Percentiles rank a stretch among this genome's conserved stretches.
These are phyloP conservation scores for Phoxinus dragarum DNA, from an alignment of 2,797 vertebrate species.

Conservation along the genomic window DNA sequence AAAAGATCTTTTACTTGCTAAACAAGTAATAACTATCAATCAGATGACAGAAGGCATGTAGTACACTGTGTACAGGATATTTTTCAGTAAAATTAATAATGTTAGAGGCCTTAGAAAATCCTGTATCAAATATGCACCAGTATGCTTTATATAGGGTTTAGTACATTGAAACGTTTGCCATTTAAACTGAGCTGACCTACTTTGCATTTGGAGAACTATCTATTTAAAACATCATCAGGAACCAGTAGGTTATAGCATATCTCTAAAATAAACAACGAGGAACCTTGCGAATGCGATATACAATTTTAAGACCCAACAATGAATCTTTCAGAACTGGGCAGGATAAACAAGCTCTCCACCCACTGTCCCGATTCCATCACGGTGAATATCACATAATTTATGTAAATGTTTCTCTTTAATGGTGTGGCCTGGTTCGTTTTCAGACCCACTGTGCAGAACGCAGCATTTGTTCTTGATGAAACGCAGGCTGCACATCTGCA, in stretches of 20 bases:
- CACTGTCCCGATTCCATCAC: conserved; percentile 66
- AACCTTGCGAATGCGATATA: not conserved
- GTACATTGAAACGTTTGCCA: not conserved
- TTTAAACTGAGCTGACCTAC: not conserved
- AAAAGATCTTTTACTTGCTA: not conserved
- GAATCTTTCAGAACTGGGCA: conserved; percentile 67
- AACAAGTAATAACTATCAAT: not conserved
- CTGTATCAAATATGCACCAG: not conserved
- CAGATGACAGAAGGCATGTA: not conserved
- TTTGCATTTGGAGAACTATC: not conserved
- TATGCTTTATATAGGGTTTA: not conserved
- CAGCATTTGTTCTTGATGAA: conserved; percentile 31
- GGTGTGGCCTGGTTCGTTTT: conserved; percentile 18
- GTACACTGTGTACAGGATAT: not conserved
- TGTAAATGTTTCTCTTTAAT: conserved; percentile 60
- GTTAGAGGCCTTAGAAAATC: not conserved
- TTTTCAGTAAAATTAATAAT: not conserved
- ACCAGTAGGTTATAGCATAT: not conserved
- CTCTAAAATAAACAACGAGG: not conserved
- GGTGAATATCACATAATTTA: conserved; percentile 58
- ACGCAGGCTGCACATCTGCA: conserved; percentile 37
- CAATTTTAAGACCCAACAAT: conserved; percentile 41
- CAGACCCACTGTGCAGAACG: not conserved
- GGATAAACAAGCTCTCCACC: conserved; percentile 22
- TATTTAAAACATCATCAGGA: not conserved